A percentile compares a stretch with the other conserved stretches of the same genome.
Evolutionary conservation across 2,888 invertebrate species (phyloP).

Genomic region (Zele albiditarsus): DNA sequence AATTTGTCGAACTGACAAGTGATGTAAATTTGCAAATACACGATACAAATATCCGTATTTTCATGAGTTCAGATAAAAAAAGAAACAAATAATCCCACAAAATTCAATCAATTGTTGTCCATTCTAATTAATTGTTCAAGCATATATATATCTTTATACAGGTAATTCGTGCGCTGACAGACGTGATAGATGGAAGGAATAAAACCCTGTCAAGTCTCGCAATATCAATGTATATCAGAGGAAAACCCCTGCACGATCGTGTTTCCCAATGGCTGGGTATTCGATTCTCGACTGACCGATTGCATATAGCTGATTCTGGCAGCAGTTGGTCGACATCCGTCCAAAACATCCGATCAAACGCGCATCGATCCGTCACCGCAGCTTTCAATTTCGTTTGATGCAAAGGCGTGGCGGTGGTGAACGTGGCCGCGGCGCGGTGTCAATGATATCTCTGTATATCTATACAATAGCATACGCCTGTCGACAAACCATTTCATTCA

Average conservation of each 20-base stretch:
- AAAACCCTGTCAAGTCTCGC: conserved; percentile 14
- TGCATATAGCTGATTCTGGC: conserved; percentile 40
- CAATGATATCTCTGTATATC: background rate
- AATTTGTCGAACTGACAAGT: too few relatives aligned
- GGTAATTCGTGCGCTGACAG: conserved; percentile 4
- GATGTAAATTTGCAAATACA: too few relatives aligned
- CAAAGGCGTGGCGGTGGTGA: background rate
- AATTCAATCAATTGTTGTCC: background rate
- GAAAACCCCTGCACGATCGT: background rate
- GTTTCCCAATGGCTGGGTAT: conserved; percentile 28
- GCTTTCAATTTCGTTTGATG: conserved; percentile 43
- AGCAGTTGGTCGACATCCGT: conserved; percentile 42
- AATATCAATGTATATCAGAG: conserved; percentile 9
- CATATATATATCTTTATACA: background rate
- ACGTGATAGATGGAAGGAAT: background rate
- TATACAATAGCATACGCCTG: background rate
- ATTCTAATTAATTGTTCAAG: background rate
- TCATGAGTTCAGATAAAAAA: background rate
- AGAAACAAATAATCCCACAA: background rate
- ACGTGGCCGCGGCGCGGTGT: too few relatives aligned
- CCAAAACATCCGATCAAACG: conserved; percentile 42
- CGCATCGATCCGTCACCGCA: conserved; percentile 44
- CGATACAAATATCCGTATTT: too few relatives aligned
- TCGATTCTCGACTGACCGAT: conserved; percentile 30
- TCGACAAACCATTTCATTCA: conserved; percentile 31